These are phyloP conservation scores for Pitangus sulphuratus DNA, from an alignment of 2,797 vertebrate species.

Conservation along the genomic window DNA sequence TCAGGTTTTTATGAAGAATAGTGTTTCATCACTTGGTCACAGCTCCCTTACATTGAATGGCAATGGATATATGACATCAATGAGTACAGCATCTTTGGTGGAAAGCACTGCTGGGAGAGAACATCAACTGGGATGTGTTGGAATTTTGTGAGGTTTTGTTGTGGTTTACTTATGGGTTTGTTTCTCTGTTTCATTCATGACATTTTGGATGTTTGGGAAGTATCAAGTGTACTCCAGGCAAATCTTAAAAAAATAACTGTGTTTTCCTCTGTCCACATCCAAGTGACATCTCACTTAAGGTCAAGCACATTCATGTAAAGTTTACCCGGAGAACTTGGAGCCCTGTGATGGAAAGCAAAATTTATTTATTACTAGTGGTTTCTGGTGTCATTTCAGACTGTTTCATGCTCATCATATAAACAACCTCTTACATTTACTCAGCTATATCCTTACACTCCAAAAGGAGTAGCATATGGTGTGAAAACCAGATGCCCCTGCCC, in stretches of 20 bases:
- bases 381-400: constrained; percentile 27
- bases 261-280: background rate
- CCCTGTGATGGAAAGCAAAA: background rate
- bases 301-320: background rate
- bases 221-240: background rate
- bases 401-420: constrained; percentile 41
- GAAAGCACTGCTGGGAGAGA: background rate
- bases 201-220: background rate
- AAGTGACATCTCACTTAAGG: background rate
- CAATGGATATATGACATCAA: background rate
- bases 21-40: background rate
- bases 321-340: background rate
- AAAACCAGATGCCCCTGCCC: constrained; percentile 65
- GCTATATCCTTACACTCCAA: constrained; percentile 44
- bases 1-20: background rate
- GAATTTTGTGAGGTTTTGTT: background rate
- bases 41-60: background rate
- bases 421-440: constrained; percentile 54
- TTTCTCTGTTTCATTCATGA: background rate
- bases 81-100: background rate
- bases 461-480: constrained; percentile 53
- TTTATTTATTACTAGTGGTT: constrained; percentile 36
- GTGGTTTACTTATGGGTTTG: background rate
- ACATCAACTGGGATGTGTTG: rapidly evolving
- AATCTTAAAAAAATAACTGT: background rate